These are phyloP conservation scores for Prorops nasuta DNA, from an alignment of 1,140 invertebrate genomes.

Conservation along the genomic window DNA sequence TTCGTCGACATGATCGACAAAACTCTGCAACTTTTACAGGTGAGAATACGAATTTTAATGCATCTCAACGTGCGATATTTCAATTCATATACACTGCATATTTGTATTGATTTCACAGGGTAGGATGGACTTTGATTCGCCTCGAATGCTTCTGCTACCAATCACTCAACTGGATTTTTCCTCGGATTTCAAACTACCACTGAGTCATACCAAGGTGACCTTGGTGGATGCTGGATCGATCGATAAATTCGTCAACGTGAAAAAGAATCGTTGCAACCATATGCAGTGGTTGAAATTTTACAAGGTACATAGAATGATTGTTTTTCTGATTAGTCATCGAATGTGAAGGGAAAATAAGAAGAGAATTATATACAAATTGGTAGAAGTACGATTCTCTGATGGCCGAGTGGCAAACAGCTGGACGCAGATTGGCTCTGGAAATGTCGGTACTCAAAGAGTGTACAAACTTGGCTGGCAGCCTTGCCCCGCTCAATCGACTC, in stretches of 20 bases:
- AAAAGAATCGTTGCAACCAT: constrained; percentile 62
- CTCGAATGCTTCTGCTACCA: constrained; percentile 32
- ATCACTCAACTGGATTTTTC: constrained; percentile 18
- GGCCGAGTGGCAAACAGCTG: constrained; percentile 52
- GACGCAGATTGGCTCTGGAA: constrained; percentile 50
- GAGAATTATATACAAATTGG: too few species aligned
- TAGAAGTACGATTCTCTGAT: constrained; percentile 53
- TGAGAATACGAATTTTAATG: constrained; percentile 16
- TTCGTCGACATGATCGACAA: constrained; percentile 40
- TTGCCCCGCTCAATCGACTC: constrained; percentile 50
- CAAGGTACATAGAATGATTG: too few species aligned
- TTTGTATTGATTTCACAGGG: constrained; percentile 26
- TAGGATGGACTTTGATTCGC: constrained; percentile 31
- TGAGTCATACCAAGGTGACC: constrained; percentile 41
- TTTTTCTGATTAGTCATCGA: too few species aligned
- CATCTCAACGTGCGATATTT: too few species aligned
- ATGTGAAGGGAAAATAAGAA: too few species aligned
- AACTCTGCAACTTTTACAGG: constrained; percentile 37
- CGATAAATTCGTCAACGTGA: too few species aligned
- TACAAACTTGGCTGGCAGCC: constrained; percentile 43
- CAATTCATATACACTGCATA: too few species aligned
- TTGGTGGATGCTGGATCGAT: too few species aligned
- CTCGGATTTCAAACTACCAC: constrained; percentile 33
- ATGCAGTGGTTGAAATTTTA: constrained; percentile 66
- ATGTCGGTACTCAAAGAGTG: constrained; percentile 54